These are phyloP conservation scores for Origma solitaria DNA, from an alignment of 2,113 vertebrate species.

Conservation along the genomic window DNA sequence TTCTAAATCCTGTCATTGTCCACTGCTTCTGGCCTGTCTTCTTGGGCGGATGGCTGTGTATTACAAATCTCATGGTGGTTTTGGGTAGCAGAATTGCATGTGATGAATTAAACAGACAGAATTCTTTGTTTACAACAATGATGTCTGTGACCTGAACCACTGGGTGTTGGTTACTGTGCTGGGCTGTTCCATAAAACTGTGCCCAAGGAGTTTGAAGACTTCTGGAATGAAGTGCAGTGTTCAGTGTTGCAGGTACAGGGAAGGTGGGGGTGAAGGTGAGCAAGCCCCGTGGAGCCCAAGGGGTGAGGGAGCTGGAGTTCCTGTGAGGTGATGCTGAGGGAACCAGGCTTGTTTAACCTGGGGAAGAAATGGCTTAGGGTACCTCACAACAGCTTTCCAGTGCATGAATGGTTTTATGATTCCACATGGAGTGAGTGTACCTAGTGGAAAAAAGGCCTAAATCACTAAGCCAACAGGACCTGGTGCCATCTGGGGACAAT, in stretches of 20 bases:
- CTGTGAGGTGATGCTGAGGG: not conserved
- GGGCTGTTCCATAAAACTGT: not conserved
- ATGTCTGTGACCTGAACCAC: not conserved
- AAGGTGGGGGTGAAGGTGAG: not conserved
- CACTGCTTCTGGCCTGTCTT: accelerated
- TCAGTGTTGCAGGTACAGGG: not conserved
- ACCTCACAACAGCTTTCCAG: not conserved
- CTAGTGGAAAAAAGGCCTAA: not conserved
- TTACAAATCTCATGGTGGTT: not conserved
- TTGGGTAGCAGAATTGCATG: not conserved
- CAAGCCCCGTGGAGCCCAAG: not conserved
- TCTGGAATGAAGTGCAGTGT: not conserved
- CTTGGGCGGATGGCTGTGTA: not conserved
- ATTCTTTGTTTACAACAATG: not conserved
- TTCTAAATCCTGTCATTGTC: not conserved
- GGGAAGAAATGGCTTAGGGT: not conserved
- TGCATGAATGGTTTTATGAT: not conserved
- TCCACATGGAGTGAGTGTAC: not conserved
- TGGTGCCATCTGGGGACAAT: not conserved
- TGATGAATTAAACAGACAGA: not conserved
- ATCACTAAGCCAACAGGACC: not conserved
- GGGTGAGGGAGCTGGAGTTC: not conserved
- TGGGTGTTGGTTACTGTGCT: not conserved
- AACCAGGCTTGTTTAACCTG: not conserved
- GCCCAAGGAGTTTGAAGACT: not conserved